phyloP scores from a whole-genome alignment of 2,888 invertebrate species.

The Hydroisotoma schaefferi region DNA sequence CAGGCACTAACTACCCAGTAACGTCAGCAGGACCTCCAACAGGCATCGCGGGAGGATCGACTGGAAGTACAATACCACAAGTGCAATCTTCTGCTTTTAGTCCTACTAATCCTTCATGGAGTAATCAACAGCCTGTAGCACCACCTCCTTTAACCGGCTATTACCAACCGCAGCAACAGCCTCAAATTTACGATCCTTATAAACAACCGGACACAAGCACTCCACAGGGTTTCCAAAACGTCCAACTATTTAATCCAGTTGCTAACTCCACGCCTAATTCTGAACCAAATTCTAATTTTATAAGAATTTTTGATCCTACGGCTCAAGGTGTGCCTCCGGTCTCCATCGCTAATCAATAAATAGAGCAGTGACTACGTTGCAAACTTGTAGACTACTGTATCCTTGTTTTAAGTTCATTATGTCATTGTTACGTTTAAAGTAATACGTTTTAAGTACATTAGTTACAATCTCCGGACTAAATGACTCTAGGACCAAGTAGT shows the following conservation, averaged over 20 bases:
- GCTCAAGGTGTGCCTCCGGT: conserved; percentile 26
- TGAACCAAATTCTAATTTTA: conserved; percentile 32
- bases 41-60: conserved; percentile 7
- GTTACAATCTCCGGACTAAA: too few species aligned
- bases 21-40: conserved; percentile 9
- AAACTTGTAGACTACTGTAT: too few species aligned
- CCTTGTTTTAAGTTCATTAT: too few species aligned
- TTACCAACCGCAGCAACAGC: conserved; percentile 31
- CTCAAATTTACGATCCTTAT: conserved; percentile 6
- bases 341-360: background rate
- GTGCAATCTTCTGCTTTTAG: conserved; percentile 8
- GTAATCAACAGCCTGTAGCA: conserved; percentile 20
- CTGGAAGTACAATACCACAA: background rate
- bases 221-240: conserved; percentile 30
- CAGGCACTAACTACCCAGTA: conserved; percentile 17
- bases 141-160: conserved; percentile 22
- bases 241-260: conserved; percentile 46
- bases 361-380: too few species aligned
- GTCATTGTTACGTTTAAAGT: too few species aligned
- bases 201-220: conserved; percentile 25
- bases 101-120: conserved; percentile 19
- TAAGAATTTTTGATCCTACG: conserved; percentile 46
- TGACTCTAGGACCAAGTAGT: too few species aligned
- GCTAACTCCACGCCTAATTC: conserved; percentile 46
- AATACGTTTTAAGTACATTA: too few species aligned